These are phyloP conservation scores for Neopelma chrysocephalum DNA, from an alignment of 2,797 vertebrate genomes.

Conservation along the genomic window DNA sequence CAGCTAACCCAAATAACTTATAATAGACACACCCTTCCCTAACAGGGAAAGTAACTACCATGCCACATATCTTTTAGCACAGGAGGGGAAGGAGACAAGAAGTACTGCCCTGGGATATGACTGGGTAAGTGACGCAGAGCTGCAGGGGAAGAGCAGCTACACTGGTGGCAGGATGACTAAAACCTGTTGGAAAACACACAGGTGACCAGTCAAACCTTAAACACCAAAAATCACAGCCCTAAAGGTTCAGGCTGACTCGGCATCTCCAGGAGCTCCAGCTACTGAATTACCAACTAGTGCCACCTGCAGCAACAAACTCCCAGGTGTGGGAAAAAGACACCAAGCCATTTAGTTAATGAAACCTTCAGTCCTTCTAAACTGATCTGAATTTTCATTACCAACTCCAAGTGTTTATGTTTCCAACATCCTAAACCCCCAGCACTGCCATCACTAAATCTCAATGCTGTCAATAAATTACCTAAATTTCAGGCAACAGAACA, in stretches of 20 bases:
- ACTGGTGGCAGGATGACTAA: not conserved
- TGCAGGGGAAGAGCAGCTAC: not conserved
- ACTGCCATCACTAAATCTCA: not conserved
- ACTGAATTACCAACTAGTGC: not conserved
- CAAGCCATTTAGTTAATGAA: not conserved
- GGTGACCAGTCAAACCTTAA: not conserved
- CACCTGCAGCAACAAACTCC: not conserved
- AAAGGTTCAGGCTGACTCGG: not conserved
- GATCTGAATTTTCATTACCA: not conserved
- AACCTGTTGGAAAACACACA: not conserved
- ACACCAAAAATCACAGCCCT: not conserved
- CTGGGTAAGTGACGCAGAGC: not conserved
- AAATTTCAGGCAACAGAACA: not conserved
- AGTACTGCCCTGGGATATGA: accelerated
- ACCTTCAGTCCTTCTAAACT: not conserved
- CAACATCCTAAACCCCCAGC: not conserved
- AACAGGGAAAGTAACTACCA: not conserved
- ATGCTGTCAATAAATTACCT: not conserved
- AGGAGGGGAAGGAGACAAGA: not conserved
- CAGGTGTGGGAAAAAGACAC: not conserved
- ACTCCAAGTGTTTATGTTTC: not conserved
- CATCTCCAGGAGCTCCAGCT: not conserved
- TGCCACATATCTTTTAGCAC: not conserved
- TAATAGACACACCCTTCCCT: not conserved
- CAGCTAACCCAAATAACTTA: not conserved